These are phyloP conservation scores for Apamea sordens DNA, from an alignment of 2,888 invertebrate genomes.

Conservation along the genomic window DNA sequence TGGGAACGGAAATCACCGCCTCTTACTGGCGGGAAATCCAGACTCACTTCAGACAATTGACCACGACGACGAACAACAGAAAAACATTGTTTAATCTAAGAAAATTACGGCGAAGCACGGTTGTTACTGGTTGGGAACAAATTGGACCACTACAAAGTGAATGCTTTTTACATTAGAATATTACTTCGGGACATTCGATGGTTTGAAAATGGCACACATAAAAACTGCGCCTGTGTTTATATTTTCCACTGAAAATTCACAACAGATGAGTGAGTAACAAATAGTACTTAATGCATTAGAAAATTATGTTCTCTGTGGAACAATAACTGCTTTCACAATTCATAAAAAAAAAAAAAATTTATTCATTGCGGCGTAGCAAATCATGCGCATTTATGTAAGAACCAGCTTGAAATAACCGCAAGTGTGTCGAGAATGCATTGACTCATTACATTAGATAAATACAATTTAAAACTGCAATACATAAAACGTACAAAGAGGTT, in stretches of 20 bases:
- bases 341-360: constrained; percentile 43
- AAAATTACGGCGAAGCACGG: constrained; percentile 36
- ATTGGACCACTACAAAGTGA: constrained; percentile 36
- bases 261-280: constrained; percentile 20
- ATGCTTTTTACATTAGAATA: constrained; percentile 7
- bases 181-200: constrained; percentile 11
- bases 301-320: constrained; percentile 36
- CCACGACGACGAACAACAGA: constrained; percentile 58
- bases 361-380: constrained; percentile 42
- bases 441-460: constrained; percentile 53
- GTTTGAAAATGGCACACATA: constrained; percentile 24
- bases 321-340: constrained; percentile 38
- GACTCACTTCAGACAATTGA: constrained; percentile 73
- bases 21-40: constrained; percentile 73
- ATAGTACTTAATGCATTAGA: constrained; percentile 40
- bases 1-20: constrained; percentile 85
- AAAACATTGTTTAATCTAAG: constrained; percentile 44
- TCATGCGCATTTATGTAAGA: constrained; percentile 52
- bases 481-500: constrained; percentile 54
- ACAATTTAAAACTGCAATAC: constrained; percentile 51
- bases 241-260: constrained; percentile 19
- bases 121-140: constrained; percentile 36
- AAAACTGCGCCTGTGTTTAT: constrained; percentile 17
- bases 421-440: constrained; percentile 59
- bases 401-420: constrained; percentile 50